phyloP scores from a whole-genome alignment of 2,888 invertebrate species.

The Pachydiplax longipennis region DNA sequence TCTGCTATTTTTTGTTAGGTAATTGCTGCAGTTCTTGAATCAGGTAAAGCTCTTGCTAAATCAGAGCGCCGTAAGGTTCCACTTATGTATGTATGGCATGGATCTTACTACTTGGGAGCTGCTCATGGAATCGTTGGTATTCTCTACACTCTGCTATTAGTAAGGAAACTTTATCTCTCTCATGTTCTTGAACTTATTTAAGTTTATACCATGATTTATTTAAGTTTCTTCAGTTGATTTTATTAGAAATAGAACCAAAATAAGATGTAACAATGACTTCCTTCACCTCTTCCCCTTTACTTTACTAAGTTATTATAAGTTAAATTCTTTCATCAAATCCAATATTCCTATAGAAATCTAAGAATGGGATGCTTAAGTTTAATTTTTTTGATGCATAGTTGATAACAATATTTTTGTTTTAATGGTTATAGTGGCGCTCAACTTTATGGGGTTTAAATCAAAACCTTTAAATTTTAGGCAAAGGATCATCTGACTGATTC shows the following conservation, averaged over 20 bases:
- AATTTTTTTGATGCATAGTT: too few species aligned
- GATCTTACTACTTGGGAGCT: slow-evolving; percentile 84
- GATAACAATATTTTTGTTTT: too few species aligned
- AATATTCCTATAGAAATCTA: too few species aligned
- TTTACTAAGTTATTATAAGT: too few species aligned
- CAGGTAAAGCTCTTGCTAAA: slow-evolving; percentile 70
- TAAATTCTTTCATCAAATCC: too few species aligned
- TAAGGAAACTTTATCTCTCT: slow-evolving; percentile 55
- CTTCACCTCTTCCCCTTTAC: too few species aligned
- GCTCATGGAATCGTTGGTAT: slow-evolving; percentile 92
- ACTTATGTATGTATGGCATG: slow-evolving; percentile 87
- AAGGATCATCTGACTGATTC: slow-evolving; percentile 64
- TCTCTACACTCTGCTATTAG: slow-evolving; percentile 81
- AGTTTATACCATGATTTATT: too few species aligned
- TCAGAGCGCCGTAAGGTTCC: slow-evolving; percentile 63
- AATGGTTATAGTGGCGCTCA: too few species aligned
- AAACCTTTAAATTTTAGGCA: slow-evolving; percentile 59
- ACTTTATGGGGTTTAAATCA: background rate
- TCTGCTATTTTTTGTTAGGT: slow-evolving; percentile 63
- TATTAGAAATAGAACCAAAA: background rate
- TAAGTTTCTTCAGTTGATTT: background rate
- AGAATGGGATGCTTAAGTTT: too few species aligned
- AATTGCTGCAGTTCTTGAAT: slow-evolving; percentile 66
- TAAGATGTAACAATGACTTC: background rate
- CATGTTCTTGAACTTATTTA: too few species aligned